Evolutionary conservation across 2,888 invertebrate genomes (phyloP).

Genomic region (Diploptera punctata): DNA sequence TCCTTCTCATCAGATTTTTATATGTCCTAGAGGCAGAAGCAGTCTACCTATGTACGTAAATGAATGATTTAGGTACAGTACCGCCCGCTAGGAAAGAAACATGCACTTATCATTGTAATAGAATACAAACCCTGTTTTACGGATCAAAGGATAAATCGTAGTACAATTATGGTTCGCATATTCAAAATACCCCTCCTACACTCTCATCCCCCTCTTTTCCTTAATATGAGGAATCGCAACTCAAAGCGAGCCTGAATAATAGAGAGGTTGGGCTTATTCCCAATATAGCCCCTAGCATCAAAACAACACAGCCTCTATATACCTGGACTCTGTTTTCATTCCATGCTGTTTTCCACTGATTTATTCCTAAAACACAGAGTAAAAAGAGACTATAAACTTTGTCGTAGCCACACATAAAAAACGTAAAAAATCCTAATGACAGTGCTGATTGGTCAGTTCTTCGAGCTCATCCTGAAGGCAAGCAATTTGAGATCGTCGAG

Average conservation of each 20-base stretch:
- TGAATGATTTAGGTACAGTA: not conserved
- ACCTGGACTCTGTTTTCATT: too few relatives aligned
- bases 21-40: not conserved
- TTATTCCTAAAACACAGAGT: too few relatives aligned
- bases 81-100: not conserved
- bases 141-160: conserved; percentile 22
- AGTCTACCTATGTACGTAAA: not conserved
- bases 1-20: not conserved
- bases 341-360: too few relatives aligned
- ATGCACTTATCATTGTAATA: conserved; percentile 20
- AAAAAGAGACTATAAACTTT: conserved; percentile 3
- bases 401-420: not conserved
- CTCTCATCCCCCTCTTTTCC: too few relatives aligned
- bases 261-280: not conserved
- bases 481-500: not conserved
- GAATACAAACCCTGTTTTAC: conserved; percentile 21
- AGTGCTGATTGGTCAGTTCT: conserved; percentile 3
- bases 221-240: not conserved
- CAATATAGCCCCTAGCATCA: not conserved
- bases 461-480: conserved; percentile 4
- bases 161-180: not conserved
- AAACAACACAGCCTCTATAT: not conserved
- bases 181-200: not conserved
- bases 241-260: conserved; percentile 6
- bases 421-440: conserved; percentile 2